These are phyloP conservation scores for Sitobion miscanthi DNA, from an alignment of 1,140 invertebrate species.

Conservation along the genomic window DNA sequence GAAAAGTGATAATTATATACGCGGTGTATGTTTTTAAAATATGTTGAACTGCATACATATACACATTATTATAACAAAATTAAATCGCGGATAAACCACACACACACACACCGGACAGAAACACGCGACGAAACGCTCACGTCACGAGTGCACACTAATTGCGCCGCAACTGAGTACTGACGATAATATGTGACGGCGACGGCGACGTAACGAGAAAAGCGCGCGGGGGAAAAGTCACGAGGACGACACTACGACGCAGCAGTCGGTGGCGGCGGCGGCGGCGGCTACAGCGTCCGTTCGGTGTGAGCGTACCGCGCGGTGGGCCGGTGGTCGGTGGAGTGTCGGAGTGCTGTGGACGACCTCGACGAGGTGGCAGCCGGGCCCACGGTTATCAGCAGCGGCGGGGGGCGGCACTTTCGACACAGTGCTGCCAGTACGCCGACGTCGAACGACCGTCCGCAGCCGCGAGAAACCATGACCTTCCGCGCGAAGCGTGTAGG, in stretches of 20 bases:
- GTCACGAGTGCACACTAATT: conserved; percentile 43
- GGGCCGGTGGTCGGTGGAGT: neutral
- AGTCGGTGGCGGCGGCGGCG: neutral
- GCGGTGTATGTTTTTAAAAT: neutral
- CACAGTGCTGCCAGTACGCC: conserved; percentile 6
- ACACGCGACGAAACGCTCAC: neutral
- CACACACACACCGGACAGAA: neutral
- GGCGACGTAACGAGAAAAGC: neutral
- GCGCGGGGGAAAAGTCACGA: conserved; percentile 53
- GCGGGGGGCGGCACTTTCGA: neutral
- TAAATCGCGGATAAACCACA: neutral
- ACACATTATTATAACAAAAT: conserved; percentile 8
- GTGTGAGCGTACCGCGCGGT: neutral
- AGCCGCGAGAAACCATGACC: conserved; percentile 30
- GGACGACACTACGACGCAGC: conserved; percentile 44
- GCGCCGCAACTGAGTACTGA: conserved; percentile 50
- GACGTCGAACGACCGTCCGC: neutral
- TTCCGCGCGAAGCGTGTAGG: conserved; percentile 28
- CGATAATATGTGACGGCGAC: neutral
- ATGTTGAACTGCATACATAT: neutral
- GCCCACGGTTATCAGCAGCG: neutral
- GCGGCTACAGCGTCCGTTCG: neutral
- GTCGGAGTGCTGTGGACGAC: conserved; percentile 7
- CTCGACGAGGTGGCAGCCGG: conserved; percentile 35
- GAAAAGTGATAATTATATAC: neutral